These are phyloP conservation scores for Peromyscus maniculatus DNA, from an alignment of 2,113 vertebrate species.

Conservation along the genomic window DNA sequence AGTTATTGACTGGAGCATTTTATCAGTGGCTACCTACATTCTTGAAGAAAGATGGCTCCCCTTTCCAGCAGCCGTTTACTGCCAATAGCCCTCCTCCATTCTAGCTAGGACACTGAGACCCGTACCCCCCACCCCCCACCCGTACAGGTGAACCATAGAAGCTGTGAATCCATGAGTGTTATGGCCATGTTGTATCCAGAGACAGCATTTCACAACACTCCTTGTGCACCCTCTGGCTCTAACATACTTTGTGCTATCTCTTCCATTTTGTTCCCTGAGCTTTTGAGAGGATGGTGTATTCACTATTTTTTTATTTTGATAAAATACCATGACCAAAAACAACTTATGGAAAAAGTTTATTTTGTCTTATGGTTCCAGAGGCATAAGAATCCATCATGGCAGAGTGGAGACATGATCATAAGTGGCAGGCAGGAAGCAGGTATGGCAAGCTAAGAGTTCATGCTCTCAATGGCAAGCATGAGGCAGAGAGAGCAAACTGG, in stretches of 20 bases:
- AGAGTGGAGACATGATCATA: neutral
- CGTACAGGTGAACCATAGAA: neutral
- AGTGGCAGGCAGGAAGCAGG: neutral
- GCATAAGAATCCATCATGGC: neutral
- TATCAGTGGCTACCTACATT: neutral
- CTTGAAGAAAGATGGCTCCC: neutral
- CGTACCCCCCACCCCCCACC: accelerated
- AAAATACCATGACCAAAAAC: neutral
- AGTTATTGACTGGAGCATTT: neutral
- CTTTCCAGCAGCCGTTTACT: neutral
- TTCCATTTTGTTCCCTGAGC: neutral
- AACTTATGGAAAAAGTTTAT: neutral
- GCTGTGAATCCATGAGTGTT: neutral
- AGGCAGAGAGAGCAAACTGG: neutral
- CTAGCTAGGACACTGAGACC: neutral
- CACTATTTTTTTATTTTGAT: neutral
- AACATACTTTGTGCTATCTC: neutral
- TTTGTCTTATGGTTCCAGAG: neutral
- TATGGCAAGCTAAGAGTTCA: neutral
- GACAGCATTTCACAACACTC: no score
- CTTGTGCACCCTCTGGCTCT: neutral
- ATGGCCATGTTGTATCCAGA: neutral
- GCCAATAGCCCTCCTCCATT: neutral
- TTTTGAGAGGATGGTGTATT: neutral
- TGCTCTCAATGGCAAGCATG: neutral